These are phyloP conservation scores for Ischnus inquisitorius DNA, from an alignment of 2,888 invertebrate species.

Conservation along the genomic window DNA sequence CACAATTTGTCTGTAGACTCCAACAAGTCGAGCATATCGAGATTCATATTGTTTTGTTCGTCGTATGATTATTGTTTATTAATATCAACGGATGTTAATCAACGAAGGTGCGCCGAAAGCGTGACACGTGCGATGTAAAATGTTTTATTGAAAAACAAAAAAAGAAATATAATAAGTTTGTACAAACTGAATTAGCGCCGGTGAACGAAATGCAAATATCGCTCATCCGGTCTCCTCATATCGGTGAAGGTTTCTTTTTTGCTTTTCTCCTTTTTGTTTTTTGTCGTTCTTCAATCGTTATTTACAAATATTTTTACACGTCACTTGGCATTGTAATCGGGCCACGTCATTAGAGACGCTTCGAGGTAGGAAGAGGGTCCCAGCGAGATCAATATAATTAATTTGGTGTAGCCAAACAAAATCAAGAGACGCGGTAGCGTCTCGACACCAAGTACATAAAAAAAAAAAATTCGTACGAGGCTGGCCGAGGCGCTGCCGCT, in stretches of 20 bases:
- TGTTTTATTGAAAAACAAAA: neutral
- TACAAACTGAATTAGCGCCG: constrained; percentile 20
- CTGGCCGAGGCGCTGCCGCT: too few relatives aligned
- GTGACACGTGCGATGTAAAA: neutral
- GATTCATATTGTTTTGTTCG: neutral
- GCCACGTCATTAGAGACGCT: constrained; percentile 60
- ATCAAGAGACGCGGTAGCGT: too few relatives aligned
- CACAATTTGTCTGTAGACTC: neutral
- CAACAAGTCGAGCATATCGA: neutral
- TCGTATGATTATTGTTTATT: neutral
- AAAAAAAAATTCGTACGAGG: too few relatives aligned
- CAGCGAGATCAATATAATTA: constrained; percentile 19
- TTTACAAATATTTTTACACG: constrained; percentile 56
- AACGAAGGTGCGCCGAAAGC: neutral
- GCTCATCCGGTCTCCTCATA: constrained; percentile 33
- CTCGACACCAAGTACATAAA: too few relatives aligned
- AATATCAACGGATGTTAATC: neutral
- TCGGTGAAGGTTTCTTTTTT: constrained; percentile 19
- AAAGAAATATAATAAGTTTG: constrained; percentile 11
- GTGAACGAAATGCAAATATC: constrained; percentile 49
- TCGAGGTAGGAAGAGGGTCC: constrained; percentile 59
- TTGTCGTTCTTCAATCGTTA: constrained; percentile 30
- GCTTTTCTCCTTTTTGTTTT: constrained; percentile 16
- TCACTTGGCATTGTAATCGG: constrained; percentile 61
- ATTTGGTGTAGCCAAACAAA: constrained; percentile 5